Percentiles rank a stretch among this genome's conserved stretches.
Conservation (phyloP, 2,888 invertebrate genomes). For the Heliconius hortense region DNA sequence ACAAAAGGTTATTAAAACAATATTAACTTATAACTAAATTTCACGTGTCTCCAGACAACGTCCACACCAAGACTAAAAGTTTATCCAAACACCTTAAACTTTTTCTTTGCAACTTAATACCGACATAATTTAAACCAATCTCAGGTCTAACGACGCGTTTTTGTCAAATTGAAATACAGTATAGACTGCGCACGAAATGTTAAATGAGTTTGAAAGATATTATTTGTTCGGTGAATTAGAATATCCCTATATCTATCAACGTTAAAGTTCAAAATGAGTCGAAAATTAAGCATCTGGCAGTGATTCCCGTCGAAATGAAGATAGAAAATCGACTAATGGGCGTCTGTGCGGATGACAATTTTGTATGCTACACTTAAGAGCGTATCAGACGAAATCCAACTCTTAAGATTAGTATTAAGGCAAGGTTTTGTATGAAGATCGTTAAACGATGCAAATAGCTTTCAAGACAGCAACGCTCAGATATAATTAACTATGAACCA, state of each 20-base stretch:
- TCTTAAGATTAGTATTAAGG: slow-evolving; percentile 41
- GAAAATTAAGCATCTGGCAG: slow-evolving; percentile 50
- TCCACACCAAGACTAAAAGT: slow-evolving; percentile 44
- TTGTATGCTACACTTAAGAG: slow-evolving; percentile 57
- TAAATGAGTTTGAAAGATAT: slow-evolving; percentile 71
- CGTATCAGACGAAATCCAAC: slow-evolving; percentile 35
- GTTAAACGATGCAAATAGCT: slow-evolving; percentile 80
- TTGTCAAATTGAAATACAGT: slow-evolving; percentile 76
- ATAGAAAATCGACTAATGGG: slow-evolving; percentile 78
- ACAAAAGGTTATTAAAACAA: not conserved
- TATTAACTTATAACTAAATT: not conserved
- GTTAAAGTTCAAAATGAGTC: slow-evolving; percentile 52
- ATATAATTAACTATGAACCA: slow-evolving; percentile 78
- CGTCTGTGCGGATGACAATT: slow-evolving; percentile 77
- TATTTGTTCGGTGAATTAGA: slow-evolving; percentile 41
- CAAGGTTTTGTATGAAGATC: slow-evolving; percentile 43
- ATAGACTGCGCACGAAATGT: slow-evolving; percentile 68
- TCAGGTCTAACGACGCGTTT: slow-evolving; percentile 73
- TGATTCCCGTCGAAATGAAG: slow-evolving; percentile 72
- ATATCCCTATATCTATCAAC: slow-evolving; percentile 40
- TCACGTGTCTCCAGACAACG: slow-evolving; percentile 40
- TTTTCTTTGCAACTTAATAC: slow-evolving; percentile 24
- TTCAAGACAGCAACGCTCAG: slow-evolving; percentile 56
- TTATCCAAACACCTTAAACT: slow-evolving; percentile 18
- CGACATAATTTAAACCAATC: slow-evolving; percentile 69